Evolutionary conservation across 2,888 invertebrate species (phyloP).

Genomic region (Panopea generosa): DNA sequence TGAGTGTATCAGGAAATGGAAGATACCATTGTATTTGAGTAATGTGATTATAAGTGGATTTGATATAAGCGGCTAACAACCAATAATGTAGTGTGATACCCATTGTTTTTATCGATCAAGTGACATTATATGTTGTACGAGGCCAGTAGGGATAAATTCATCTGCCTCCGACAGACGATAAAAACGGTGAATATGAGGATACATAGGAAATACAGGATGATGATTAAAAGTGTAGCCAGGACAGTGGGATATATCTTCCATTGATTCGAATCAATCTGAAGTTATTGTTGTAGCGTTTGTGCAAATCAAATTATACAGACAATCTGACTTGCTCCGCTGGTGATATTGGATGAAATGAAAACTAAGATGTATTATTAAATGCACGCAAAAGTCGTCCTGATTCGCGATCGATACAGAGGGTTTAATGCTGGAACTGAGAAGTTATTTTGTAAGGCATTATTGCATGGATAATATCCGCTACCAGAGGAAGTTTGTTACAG

Average conservation of each 20-base stretch:
- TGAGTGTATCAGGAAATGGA: too few relatives aligned
- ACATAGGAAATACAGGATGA: conserved; percentile 17
- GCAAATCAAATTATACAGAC: conserved; percentile 66
- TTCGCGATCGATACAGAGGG: conserved; percentile 33
- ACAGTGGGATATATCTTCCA: conserved; percentile 53
- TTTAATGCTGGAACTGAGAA: conserved; percentile 44
- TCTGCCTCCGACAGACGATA: conserved; percentile 16
- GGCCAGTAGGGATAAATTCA: neutral
- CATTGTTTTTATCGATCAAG: conserved; percentile 28
- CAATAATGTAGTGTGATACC: conserved; percentile 27
- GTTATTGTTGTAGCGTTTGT: conserved; percentile 61
- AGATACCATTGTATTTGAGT: neutral
- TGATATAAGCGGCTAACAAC: conserved; percentile 24
- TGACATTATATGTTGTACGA: conserved; percentile 13
- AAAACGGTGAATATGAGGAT: conserved; percentile 17
- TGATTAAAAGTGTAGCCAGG: conserved; percentile 52
- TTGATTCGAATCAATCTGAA: conserved; percentile 53
- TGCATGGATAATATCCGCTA: conserved; percentile 42
- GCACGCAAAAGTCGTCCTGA: conserved; percentile 38
- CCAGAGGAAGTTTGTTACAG: conserved; percentile 23
- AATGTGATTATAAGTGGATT: conserved; percentile 7
- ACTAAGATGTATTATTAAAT: conserved; percentile 67
- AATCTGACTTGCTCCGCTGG: conserved; percentile 60
- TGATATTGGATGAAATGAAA: conserved; percentile 64
- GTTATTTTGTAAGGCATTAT: conserved; percentile 44